Conservation (phyloP, 2,888 invertebrate species). For the Ditula angustiorana region DNA sequence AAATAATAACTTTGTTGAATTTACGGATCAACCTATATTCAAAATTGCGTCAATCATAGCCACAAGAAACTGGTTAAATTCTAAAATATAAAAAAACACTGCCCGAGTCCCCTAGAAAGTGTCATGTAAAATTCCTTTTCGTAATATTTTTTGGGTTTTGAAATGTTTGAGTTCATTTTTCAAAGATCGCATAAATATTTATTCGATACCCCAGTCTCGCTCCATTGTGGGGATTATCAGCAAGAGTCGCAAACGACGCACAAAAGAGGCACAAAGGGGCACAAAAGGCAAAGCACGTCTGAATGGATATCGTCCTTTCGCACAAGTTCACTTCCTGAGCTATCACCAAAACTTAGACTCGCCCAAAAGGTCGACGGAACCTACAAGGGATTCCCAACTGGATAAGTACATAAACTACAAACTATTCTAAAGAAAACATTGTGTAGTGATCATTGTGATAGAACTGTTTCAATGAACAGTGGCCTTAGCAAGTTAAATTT, state of each 20-base stretch:
- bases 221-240: constrained; percentile 70
- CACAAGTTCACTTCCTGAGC: constrained; percentile 58
- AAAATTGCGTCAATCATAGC: too few species aligned
- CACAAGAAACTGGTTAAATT: too few species aligned
- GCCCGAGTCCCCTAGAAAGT: too few species aligned
- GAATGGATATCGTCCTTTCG: constrained; percentile 64
- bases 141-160: too few species aligned
- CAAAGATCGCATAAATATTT: constrained; percentile 34
- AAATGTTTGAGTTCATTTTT: neutral
- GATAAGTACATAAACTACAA: constrained; percentile 24
- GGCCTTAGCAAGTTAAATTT: too few species aligned
- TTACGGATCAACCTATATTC: too few species aligned
- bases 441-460: neutral
- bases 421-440: neutral
- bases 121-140: too few species aligned
- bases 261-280: constrained; percentile 50
- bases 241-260: constrained; percentile 58
- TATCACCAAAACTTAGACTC: constrained; percentile 21
- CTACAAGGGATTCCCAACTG: neutral
- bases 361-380: constrained; percentile 9
- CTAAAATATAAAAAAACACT: too few species aligned
- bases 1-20: too few species aligned
- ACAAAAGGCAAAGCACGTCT: constrained; percentile 72
- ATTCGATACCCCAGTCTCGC: constrained; percentile 53
- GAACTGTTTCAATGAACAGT: neutral